These are phyloP conservation scores for Agrotis exclamationis DNA, from an alignment of 2,888 invertebrate species.

Conservation along the genomic window DNA sequence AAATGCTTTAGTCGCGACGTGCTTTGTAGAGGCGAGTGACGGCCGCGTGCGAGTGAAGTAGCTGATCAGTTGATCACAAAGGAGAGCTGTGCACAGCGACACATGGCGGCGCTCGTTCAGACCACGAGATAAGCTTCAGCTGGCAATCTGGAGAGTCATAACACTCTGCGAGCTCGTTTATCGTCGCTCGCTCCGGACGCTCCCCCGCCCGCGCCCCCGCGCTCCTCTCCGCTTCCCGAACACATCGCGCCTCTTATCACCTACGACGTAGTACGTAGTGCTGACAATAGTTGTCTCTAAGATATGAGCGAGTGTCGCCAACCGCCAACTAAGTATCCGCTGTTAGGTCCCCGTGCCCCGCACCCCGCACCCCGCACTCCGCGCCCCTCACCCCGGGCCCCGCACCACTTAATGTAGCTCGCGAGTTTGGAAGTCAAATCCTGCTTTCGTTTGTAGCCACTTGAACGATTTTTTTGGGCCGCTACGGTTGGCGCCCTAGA, in stretches of 20 bases:
- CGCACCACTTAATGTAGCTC: no score
- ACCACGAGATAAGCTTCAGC: slow-evolving; percentile 43
- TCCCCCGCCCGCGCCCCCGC: not conserved
- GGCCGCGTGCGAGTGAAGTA: not conserved
- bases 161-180: slow-evolving; percentile 43
- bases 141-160: slow-evolving; percentile 56
- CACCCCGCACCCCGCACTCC: no score
- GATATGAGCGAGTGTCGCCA: slow-evolving; percentile 34
- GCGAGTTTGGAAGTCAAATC: no score
- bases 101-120: slow-evolving; percentile 9
- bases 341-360: not conserved
- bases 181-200: slow-evolving; percentile 40
- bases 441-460: no score
- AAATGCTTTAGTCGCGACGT: no score
- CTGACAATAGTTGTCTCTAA: slow-evolving; percentile 36
- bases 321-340: slow-evolving; percentile 36
- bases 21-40: no score
- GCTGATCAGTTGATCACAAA: not conserved
- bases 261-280: slow-evolving; percentile 22
- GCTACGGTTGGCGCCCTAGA: no score
- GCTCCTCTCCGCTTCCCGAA: slow-evolving; percentile 10
- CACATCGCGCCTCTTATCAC: slow-evolving; percentile 35
- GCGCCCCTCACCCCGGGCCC: no score
- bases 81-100: not conserved
- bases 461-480: not conserved